Percentiles rank a stretch among this genome's conserved stretches.
Conservation (phyloP, 2,113 vertebrate genomes). For the Pavo muticus region DNA sequence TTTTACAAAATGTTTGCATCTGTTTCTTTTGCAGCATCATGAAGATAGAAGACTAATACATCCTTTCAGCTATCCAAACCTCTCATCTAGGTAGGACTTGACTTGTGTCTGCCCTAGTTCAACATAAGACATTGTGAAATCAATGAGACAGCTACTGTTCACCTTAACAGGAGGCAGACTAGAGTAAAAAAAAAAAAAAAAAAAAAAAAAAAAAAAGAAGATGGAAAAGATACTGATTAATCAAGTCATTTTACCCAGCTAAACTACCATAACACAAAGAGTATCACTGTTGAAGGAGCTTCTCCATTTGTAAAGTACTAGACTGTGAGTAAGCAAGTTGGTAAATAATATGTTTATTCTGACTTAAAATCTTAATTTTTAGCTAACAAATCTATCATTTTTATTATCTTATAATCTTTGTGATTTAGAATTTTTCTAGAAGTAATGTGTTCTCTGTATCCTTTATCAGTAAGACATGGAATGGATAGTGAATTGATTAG, state of each 20-base stretch:
- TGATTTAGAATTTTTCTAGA: neutral
- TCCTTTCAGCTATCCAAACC: neutral
- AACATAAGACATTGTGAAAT: neutral
- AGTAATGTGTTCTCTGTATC: neutral
- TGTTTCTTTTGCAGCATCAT: neutral
- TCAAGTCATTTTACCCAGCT: neutral
- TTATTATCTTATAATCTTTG: conserved; percentile 8
- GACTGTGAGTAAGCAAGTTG: neutral
- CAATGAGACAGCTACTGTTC: neutral
- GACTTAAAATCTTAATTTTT: conserved; percentile 59
- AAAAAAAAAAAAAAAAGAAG: neutral
- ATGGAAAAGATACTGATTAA: conserved; percentile 21
- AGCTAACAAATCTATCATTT: conserved; percentile 6
- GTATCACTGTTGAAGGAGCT: neutral
- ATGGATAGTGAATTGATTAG: neutral
- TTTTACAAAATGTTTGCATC: neutral
- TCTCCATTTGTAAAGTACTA: neutral
- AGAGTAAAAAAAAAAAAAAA: neutral
- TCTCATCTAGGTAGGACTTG: accelerated
- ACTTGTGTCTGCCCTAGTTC: neutral
- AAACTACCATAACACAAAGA: neutral
- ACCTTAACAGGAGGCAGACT: neutral
- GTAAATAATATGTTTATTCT: neutral
- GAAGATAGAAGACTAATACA: neutral
- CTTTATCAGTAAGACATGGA: neutral